Conservation (phyloP, 2,797 vertebrate species). For the Psittacula derbiana region DNA sequence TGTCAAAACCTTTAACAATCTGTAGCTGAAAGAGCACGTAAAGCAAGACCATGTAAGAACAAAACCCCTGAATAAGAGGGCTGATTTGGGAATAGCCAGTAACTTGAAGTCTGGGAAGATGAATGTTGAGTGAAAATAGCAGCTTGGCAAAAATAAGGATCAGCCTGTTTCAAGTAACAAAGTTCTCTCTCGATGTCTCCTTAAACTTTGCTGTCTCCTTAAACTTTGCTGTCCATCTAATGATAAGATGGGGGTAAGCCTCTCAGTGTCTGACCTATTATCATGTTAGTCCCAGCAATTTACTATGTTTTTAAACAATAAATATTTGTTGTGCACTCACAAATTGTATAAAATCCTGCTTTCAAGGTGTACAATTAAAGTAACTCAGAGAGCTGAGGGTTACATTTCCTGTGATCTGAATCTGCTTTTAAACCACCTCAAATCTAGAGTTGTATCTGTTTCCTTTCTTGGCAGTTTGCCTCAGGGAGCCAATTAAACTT, state of each 20-base stretch:
- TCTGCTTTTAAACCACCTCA: constrained; percentile 18
- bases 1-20: not conserved
- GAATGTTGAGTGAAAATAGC: not conserved
- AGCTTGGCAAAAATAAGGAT: not conserved
- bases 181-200: not conserved
- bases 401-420: not conserved
- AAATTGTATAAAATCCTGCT: not conserved
- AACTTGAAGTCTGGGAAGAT: not conserved
- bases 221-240: not conserved
- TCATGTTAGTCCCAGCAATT: not conserved
- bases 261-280: fast-evolving
- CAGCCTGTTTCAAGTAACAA: not conserved
- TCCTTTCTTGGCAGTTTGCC: constrained; percentile 22
- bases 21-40: not conserved
- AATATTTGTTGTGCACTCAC: not conserved
- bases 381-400: not conserved
- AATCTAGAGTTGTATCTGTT: not conserved
- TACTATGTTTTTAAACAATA: not conserved
- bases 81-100: not conserved
- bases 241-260: not conserved
- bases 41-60: not conserved
- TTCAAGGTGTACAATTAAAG: not conserved
- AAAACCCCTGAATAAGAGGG: not conserved
- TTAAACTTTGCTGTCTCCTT: not conserved
- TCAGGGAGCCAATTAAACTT: constrained; percentile 58